Evolutionary conservation across 2,113 vertebrate genomes (phyloP).

Genomic region (Amia ocellicauda): DNA sequence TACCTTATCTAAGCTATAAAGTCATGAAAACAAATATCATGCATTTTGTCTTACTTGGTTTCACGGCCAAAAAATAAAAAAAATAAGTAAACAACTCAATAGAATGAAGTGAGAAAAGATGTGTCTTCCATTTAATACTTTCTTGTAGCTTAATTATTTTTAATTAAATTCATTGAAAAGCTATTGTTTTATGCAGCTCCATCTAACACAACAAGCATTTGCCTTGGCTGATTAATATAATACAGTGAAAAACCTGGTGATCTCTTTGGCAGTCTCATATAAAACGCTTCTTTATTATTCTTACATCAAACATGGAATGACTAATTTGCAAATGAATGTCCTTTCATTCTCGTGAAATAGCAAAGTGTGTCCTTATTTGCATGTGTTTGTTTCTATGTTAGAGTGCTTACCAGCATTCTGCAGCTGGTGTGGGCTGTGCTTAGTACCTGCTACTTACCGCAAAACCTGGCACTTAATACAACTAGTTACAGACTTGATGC

Average conservation of each 20-base stretch:
- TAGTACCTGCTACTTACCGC: slow-evolving; percentile 57
- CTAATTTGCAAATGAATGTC: slow-evolving; percentile 83
- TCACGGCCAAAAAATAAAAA: too few relatives aligned
- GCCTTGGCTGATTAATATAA: not conserved
- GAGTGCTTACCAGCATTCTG: slow-evolving; percentile 61
- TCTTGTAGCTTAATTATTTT: not conserved
- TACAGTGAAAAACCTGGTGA: not conserved
- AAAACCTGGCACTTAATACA: slow-evolving; percentile 28
- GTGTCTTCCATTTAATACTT: not conserved
- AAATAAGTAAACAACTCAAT: too few relatives aligned
- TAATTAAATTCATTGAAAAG: slow-evolving; percentile 1
- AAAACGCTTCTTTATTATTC: slow-evolving; percentile 66
- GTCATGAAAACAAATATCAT: too few relatives aligned
- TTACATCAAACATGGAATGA: slow-evolving; percentile 71
- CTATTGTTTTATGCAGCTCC: not conserved
- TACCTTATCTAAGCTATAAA: too few relatives aligned
- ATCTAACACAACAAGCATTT: slow-evolving; percentile 3
- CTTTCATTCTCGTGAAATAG: slow-evolving; percentile 55
- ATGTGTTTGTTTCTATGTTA: slow-evolving; percentile 68
- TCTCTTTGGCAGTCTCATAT: slow-evolving; percentile 32
- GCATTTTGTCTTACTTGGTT: too few relatives aligned
- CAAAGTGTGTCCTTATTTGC: slow-evolving; percentile 72
- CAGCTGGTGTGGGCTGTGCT: slow-evolving; percentile 68
- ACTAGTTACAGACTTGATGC: slow-evolving; percentile 29
- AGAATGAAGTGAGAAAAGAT: not conserved